phyloP scores from a whole-genome alignment of 2,888 invertebrate species.

The Ectemnius cavifrons region DNA sequence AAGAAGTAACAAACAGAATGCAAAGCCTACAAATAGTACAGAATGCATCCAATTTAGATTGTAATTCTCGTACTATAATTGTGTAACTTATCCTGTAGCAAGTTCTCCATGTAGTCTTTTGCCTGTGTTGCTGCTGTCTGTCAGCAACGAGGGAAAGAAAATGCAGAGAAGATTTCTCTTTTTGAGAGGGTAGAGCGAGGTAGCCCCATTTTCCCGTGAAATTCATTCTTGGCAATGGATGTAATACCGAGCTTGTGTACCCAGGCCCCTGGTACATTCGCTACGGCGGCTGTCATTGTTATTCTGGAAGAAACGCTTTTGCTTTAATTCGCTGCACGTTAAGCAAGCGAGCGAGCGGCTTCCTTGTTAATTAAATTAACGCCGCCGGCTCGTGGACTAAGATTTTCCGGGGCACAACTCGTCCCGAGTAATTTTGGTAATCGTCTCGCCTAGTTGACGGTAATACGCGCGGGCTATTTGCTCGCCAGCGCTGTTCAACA shows the following conservation, averaged over 20 bases:
- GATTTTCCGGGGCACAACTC: constrained; percentile 9
- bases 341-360: not conserved
- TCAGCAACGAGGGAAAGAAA: constrained; percentile 22
- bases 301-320: not conserved
- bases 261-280: not conserved
- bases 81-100: too few relatives aligned
- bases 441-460: constrained; percentile 3
- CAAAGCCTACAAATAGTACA: too few relatives aligned
- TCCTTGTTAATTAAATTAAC: not conserved
- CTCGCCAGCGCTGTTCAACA: not conserved
- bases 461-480: not conserved
- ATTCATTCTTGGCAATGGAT: constrained; percentile 20
- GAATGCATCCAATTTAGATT: too few relatives aligned
- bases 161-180: constrained; percentile 18
- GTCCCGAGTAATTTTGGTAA: not conserved
- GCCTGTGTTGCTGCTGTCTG: too few relatives aligned
- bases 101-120: too few relatives aligned
- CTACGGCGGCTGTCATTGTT: not conserved
- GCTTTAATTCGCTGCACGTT: constrained; percentile 5
- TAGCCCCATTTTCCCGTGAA: constrained; percentile 7
- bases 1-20: too few relatives aligned
- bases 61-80: too few relatives aligned
- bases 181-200: not conserved
- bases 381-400: not conserved
- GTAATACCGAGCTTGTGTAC: constrained; percentile 3